phyloP scores from a whole-genome alignment of 2,797 vertebrate species.

The Pipistrellus kuhlii region DNA sequence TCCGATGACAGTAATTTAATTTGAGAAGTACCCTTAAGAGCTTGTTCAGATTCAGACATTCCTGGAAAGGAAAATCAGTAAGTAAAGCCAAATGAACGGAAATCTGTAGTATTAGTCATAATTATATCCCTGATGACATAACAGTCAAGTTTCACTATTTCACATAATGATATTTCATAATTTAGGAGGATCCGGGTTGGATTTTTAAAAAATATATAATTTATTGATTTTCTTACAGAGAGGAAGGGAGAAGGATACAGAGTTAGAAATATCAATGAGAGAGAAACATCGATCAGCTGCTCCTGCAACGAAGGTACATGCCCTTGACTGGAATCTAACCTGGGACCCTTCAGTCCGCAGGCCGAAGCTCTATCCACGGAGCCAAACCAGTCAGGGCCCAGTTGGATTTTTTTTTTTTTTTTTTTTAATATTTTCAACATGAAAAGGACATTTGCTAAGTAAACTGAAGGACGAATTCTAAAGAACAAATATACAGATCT shows the following conservation, averaged over 20 bases:
- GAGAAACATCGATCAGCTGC: too few relatives aligned
- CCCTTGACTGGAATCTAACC: too few relatives aligned
- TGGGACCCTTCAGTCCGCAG: too few relatives aligned
- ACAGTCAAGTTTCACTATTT: conserved; percentile 1
- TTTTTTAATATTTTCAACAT: conserved; percentile 28
- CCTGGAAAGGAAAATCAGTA: conserved; percentile 87
- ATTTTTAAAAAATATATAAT: neutral
- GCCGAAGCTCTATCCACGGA: too few relatives aligned
- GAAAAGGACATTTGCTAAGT: conserved; percentile 12
- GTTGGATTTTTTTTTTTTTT: neutral
- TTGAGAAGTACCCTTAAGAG: conserved; percentile 98
- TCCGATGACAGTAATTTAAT: conserved; percentile 96
- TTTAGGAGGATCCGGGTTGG: neutral
- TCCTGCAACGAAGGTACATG: too few relatives aligned
- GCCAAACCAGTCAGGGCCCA: too few relatives aligned
- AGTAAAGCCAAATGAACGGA: conserved; percentile 54
- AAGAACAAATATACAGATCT: conserved; percentile 20
- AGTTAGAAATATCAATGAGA: too few relatives aligned
- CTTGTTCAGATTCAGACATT: conserved; percentile 98
- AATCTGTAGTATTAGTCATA: neutral
- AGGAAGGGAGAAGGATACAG: too few relatives aligned
- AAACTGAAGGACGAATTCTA: conserved; percentile 18
- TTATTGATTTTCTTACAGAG: too few relatives aligned
- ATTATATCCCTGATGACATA: neutral
- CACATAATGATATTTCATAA: neutral